Evolutionary conservation across 2,888 invertebrate genomes (phyloP), one percentile per base, ranked within the genome.

Genomic region (Thecocarcelia acutangulata): DNA sequence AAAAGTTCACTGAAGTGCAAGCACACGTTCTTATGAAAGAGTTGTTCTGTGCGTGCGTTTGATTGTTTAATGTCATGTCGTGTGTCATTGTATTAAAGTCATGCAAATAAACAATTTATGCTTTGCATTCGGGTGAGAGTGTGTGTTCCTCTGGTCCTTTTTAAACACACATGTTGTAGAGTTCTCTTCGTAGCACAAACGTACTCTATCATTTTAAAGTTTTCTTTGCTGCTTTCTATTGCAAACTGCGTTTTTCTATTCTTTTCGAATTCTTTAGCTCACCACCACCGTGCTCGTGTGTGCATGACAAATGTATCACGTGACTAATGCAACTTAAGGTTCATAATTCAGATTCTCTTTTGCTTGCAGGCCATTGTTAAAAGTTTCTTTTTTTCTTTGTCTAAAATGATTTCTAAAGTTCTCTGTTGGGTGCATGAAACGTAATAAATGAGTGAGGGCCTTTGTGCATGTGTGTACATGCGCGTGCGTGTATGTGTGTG

Each of bases 291-390:
- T 44, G 70, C 37, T 70, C 48, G 48, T 78, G 70, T 82, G 82
- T 82, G 78, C 82, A 59, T 78, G 70, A 82, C 70, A 78, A 82
- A 75, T 75, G 54, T 54, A 78, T 75, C 82, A 74, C 78, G 82
- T 78, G 82, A 78, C 74, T 74, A 59, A 66, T 78, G 69, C 66
- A 56, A 78, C 44, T 78, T 78, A 24, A 33, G 17, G 44, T 66
- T 33, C 28, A 52, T 37, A 78, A 52, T 33, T 66, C 42, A 52
- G 58, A 59, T 56, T 46, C 19, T 61, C 33, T 48, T 58, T 0
- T 28, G 46, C 69, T 42, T 48, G 64, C 69, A 44, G 58, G 42
- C 69, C 42, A 80, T 80, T 80, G 74, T 75, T 64, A 74, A 56
- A 61, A 54, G n/a, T 48, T n/a, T 19, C 54, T n/a, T 24, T 11